Evolutionary conservation across 2,888 invertebrate genomes (phyloP), one percentile per base, ranked within the genome.

Genomic region (Junonia oenone): DNA sequence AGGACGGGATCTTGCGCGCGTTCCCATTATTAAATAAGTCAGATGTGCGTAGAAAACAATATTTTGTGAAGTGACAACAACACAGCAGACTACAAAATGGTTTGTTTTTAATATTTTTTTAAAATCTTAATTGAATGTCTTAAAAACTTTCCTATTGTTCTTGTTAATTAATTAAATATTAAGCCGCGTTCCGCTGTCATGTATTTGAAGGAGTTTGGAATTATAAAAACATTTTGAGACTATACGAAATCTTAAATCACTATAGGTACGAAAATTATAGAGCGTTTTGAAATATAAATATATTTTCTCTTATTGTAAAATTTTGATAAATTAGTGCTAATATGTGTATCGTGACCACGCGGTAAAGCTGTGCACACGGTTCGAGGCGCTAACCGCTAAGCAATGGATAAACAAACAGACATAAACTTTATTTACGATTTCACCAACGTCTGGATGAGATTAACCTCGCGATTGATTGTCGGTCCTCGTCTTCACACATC

Each of bases 371-470:
- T 56, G 54, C 35, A 26, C n/a, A 38, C 45, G 29, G 40, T 43
- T 53, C 47, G 43, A 45, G n/a, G 31, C 27, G 53, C 35, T 55
- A 54, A 53, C 27, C 27, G 53, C 35, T 55, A 54, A 53, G 6
- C 48, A 47, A 40, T 45, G 51, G 45, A 46, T 54, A 63, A 61
- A 59, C 63, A 61, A 53, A 33, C 37, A 37, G 40, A 47, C 50
- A 61, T 57, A 56, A 61, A 61, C 43, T 50, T 27, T 52, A 51
- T 58, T 55, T 51, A 63, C 27, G 61, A 54, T 59, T 45, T 48
- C 51, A 50, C 40, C 27, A 53, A 29, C 63, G 46, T 58, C 59
- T 63, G 63, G 51, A 55, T 43, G 19, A 57, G 51, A 63, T 63
- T 53, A 58, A 56, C 51, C 47, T 56, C 47, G 19, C 33, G 14